phyloP scores from a whole-genome alignment of 2,113 vertebrate genomes.

The Onychorhynchus coronatus region DNA sequence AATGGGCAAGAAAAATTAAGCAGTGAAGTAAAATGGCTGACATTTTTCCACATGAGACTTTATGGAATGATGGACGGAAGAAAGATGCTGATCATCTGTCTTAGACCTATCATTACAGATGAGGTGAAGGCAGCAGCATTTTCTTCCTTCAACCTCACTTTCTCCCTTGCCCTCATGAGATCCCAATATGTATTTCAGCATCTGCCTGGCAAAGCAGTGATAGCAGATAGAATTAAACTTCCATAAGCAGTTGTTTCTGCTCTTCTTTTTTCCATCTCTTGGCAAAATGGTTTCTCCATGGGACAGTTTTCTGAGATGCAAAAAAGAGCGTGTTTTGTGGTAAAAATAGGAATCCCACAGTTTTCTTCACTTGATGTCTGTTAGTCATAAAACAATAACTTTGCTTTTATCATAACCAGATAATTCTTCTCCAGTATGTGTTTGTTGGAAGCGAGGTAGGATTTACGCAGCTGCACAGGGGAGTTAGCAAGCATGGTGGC shows the following conservation, averaged over 20 bases:
- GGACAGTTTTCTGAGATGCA: neutral
- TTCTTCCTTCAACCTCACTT: neutral
- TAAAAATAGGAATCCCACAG: neutral
- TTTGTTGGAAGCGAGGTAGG: neutral
- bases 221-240: neutral
- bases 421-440: neutral
- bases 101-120: neutral
- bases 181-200: neutral
- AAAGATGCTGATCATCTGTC: neutral
- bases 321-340: neutral
- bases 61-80: neutral
- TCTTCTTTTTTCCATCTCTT: neutral
- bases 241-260: neutral
- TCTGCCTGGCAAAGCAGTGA: neutral
- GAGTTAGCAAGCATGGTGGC: neutral
- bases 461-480: neutral
- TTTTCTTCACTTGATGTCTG: neutral
- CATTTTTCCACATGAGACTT: neutral
- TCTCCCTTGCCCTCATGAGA: neutral
- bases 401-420: neutral
- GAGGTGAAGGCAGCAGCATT: neutral
- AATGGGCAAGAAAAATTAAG: neutral
- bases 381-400: neutral
- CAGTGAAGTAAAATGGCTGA: neutral
- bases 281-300: neutral